phyloP scores from a whole-genome alignment of 2,888 invertebrate species.

The Morpho helenor region DNA sequence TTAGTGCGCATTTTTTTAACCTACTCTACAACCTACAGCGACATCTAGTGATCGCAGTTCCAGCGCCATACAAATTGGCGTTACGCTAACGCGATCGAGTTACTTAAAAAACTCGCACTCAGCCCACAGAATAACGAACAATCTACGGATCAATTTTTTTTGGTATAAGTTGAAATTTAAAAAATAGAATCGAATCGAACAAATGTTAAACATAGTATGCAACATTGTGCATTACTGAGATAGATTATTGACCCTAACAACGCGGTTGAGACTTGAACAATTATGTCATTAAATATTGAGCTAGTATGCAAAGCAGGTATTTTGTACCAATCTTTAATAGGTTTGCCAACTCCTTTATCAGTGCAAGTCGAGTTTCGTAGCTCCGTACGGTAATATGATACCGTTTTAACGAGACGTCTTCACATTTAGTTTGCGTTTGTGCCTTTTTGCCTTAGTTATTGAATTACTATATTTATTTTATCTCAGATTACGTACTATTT shows the following conservation, averaged over 20 bases:
- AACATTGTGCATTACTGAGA: conserved; percentile 4
- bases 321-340: conserved; percentile 15
- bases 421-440: conserved; percentile 25
- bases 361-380: conserved; percentile 19
- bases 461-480: conserved; percentile 26
- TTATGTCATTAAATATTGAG: conserved; percentile 22
- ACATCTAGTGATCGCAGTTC: no score
- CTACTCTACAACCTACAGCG: no score
- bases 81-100: no score
- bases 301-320: conserved; percentile 11
- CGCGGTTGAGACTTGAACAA: conserved; percentile 15
- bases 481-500: conserved; percentile 24
- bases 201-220: not conserved
- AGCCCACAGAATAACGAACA: no score
- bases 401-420: conserved; percentile 29
- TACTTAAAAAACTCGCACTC: no score
- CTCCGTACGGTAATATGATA: conserved; percentile 27
- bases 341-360: conserved; percentile 18
- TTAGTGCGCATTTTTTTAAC: no score
- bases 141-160: no score
- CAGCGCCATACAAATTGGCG: no score
- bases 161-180: no score
- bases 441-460: conserved; percentile 26
- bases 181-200: not conserved
- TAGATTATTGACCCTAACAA: conserved; percentile 7